Conservation (phyloP, 2,113 vertebrate species). For the Setophaga coronata region DNA sequence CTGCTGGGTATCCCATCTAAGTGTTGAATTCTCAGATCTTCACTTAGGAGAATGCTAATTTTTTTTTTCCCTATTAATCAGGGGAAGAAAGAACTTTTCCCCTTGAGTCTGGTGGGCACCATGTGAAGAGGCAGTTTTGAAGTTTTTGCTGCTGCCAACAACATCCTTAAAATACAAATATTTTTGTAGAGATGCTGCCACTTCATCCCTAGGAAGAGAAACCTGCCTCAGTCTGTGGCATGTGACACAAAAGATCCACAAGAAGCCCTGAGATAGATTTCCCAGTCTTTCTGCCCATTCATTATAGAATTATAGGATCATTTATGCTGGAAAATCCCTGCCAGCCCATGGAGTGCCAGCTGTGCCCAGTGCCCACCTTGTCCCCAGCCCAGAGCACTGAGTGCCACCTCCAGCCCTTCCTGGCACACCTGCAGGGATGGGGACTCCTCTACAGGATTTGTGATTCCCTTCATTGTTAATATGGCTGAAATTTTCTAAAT, state of each 20-base stretch:
- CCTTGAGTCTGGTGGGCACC: not conserved
- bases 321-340: accelerated
- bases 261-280: not conserved
- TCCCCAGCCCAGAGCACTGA: not conserved
- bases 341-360: not conserved
- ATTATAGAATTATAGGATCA: not conserved
- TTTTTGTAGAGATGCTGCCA: not conserved
- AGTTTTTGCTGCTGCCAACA: not conserved
- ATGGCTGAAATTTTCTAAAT: not conserved
- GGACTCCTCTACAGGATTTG: not conserved
- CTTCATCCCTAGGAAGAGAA: not conserved
- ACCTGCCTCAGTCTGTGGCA: not conserved
- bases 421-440: not conserved
- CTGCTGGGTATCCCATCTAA: not conserved
- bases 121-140: not conserved
- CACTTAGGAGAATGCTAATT: not conserved
- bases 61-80: not conserved
- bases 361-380: not conserved
- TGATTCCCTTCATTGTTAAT: not conserved
- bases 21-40: not conserved
- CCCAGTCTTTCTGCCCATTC: not conserved
- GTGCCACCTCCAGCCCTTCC: not conserved
- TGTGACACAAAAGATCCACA: not conserved
- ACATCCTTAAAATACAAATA: not conserved
- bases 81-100: not conserved